Evolutionary conservation across 2,797 vertebrate genomes (phyloP).

Genomic region (Chaetophractus vellerosus): DNA sequence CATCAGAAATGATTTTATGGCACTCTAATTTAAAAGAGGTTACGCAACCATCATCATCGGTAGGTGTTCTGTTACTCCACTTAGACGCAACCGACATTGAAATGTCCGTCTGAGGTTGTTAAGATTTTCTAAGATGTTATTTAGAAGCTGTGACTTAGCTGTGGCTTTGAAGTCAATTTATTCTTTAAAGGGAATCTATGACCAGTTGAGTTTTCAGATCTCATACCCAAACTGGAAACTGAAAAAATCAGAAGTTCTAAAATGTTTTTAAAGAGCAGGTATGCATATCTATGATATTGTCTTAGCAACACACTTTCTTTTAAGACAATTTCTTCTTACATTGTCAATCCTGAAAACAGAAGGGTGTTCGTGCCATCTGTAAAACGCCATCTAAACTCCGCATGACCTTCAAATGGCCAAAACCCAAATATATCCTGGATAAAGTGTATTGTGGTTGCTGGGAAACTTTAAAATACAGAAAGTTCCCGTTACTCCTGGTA

Average conservation of each 20-base stretch:
- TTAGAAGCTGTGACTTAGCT: conserved; percentile 68
- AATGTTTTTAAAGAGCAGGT: not conserved
- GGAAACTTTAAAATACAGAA: conserved; percentile 66
- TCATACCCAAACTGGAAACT: conserved; percentile 62
- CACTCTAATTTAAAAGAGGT: conserved; percentile 50
- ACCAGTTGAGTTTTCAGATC: conserved; percentile 60
- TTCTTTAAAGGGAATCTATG: conserved; percentile 75
- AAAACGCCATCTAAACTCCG: conserved; percentile 56
- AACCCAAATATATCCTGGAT: conserved; percentile 55
- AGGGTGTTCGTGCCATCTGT: not conserved
- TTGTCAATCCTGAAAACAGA: not conserved
- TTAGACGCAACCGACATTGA: conserved; percentile 64
- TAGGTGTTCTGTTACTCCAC: not conserved
- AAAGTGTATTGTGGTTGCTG: conserved; percentile 54
- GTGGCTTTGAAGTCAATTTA: conserved; percentile 74
- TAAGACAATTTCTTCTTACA: conserved; percentile 47
- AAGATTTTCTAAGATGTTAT: conserved; percentile 55
- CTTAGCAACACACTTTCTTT: conserved; percentile 58
- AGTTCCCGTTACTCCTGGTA: conserved; percentile 65
- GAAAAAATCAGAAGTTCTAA: conserved; percentile 73
- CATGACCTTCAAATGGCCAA: conserved; percentile 52
- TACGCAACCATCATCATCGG: conserved; percentile 24
- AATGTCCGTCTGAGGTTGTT: conserved; percentile 71
- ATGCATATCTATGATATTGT: not conserved
- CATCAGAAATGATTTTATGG: conserved; percentile 40